Evolutionary conservation across 1,140 invertebrate species (phyloP).

Genomic region (Calycopis cecrops): DNA sequence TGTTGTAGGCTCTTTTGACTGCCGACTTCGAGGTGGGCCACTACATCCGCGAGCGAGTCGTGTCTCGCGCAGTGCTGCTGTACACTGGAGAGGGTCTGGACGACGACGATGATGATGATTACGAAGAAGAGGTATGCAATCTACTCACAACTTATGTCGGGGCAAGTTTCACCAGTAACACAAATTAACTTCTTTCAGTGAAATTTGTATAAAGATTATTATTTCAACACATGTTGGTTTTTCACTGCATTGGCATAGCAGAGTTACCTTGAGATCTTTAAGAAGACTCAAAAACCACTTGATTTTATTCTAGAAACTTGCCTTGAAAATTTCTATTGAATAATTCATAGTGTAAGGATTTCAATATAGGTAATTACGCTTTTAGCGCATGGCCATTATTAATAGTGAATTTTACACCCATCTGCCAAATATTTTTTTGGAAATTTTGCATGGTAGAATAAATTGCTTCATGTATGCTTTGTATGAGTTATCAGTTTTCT

Average conservation of each 20-base stretch:
- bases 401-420: slow-evolving; percentile 19
- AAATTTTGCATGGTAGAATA: slow-evolving; percentile 49
- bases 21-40: slow-evolving; percentile 99
- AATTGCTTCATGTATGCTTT: slow-evolving; percentile 20
- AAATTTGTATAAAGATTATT: too few relatives aligned
- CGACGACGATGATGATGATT: slow-evolving; percentile 85
- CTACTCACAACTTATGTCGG: not conserved
- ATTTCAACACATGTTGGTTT: too few relatives aligned
- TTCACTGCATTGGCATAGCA: too few relatives aligned
- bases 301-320: too few relatives aligned
- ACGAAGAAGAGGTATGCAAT: slow-evolving; percentile 78
- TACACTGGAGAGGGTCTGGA: slow-evolving; percentile 92
- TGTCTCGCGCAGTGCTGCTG: slow-evolving; percentile 94
- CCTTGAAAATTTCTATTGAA: too few relatives aligned
- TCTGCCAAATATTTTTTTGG: slow-evolving; percentile 19
- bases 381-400: not conserved
- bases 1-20: slow-evolving; percentile 82
- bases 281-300: too few relatives aligned
- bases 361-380: not conserved
- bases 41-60: slow-evolving; percentile 94
- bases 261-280: too few relatives aligned
- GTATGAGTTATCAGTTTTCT: slow-evolving; percentile 24
- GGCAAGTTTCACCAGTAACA: not conserved
- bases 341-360: too few relatives aligned
- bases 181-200: too few relatives aligned